Percentiles rank a stretch among this genome's conserved stretches.
phyloP scores from a whole-genome alignment of 2,797 vertebrate genomes.

The Pangasius djambal region DNA sequence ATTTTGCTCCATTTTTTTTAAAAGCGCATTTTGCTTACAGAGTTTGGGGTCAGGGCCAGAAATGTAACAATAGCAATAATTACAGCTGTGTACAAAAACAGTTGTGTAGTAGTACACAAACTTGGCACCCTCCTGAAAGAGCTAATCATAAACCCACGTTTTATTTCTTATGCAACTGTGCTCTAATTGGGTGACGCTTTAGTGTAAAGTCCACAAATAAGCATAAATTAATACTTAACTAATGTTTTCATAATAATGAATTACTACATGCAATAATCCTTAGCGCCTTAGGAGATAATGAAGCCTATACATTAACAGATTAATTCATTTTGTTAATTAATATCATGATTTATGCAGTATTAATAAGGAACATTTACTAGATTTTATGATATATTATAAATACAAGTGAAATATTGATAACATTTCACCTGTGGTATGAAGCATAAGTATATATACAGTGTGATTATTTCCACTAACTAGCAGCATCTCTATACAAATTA shows the following conservation, averaged over 20 bases:
- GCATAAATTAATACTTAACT: not conserved
- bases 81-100: not conserved
- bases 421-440: not conserved
- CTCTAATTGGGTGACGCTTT: not conserved
- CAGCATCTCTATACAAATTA: not conserved
- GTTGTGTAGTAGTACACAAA: not conserved
- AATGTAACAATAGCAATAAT: not conserved
- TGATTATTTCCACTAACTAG: not conserved
- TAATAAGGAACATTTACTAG: not conserved
- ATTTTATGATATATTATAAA: not conserved
- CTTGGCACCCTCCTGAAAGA: not conserved
- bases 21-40: not conserved
- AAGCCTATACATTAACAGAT: not conserved
- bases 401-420: not conserved
- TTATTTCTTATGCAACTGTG: not conserved
- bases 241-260: not conserved
- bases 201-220: not conserved
- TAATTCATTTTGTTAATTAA: not conserved
- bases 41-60: not conserved
- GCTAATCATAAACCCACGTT: not conserved
- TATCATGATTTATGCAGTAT: not conserved
- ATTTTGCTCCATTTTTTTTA: not conserved
- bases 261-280: not conserved
- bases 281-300: not conserved
- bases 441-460: not conserved